Base-by-base conservation (phyloP, 2,797 vertebrate genomes). In the Lutjanus argentimaculatus region DNA sequence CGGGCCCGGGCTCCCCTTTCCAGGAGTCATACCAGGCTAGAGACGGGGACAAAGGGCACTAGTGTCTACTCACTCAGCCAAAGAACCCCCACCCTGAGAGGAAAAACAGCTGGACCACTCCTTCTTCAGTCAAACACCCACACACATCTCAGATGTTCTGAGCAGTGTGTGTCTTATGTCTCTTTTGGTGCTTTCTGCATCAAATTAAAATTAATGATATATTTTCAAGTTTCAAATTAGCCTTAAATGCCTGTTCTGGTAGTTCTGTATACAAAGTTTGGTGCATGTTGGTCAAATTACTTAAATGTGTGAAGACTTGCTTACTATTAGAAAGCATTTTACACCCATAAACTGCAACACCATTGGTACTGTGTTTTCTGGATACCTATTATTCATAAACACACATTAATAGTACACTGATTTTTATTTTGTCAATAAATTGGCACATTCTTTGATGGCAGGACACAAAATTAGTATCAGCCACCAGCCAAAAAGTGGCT, bases 11-110 rank as follows among this genome's bases (percentile, higher is more conserved):
- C 80, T 67, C 86, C 65, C 59, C 72, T 69, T 80, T 86, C 83
- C 86, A 81, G 80, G 72, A 92, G 77, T 85, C 80, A 76, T 80
- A 90, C 89, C 83, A 88, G 89, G 85, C 89, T 77, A 77, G 85
- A 90, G 79, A 87, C 45, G 52, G 76, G 91, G 90, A 95, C 93
- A 95, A 95, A 95, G 92, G 92, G 84, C 90, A 92, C 91, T 76
- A 93, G 88, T 94, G 93, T 95, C 88, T 92, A 79, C 90, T 92
- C 82, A 85, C 75, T 83, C 79, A 85, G 82, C 79, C 77, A 88
- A 81, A 80, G 77, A 80, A 67, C 72, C 79, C 75, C 86, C 82
- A 83, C 82, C 84, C 86, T 79, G 70, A 83, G 84, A 91, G 82
- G 80, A 89, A 92, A 93, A 91, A 85, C 90, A 90, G 84, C 87